Evolutionary conservation across 35 echinoderm and acorn worm genomes (phyloP).

Genomic region (Hemicentrotus pulcherrimus): DNA sequence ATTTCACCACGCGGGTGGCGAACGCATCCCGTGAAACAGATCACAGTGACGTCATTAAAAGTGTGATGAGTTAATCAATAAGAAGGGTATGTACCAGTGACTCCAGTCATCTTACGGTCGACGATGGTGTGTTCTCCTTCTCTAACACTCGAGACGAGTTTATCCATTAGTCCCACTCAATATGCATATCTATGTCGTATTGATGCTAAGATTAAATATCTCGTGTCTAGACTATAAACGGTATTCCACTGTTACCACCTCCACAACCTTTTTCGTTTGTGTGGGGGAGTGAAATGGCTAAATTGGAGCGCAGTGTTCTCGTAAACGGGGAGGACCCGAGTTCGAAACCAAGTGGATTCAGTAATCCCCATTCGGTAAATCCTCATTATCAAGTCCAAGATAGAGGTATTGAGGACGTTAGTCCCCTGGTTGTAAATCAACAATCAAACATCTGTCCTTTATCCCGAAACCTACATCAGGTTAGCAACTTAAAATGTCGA

Average conservation of each 20-base stretch:
- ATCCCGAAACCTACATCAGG: no score
- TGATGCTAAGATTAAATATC: neutral
- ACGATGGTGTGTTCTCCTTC: neutral
- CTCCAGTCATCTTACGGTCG: neutral
- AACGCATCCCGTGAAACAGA: neutral
- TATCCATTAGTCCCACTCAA: neutral
- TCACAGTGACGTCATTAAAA: neutral
- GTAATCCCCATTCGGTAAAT: no score
- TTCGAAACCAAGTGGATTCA: no score
- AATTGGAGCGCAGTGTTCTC: no score
- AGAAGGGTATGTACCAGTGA: neutral
- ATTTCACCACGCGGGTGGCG: slow-evolving; percentile 17
- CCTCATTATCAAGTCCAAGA: no score
- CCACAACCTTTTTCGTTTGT: neutral
- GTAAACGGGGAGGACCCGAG: no score
- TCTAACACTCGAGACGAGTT: neutral
- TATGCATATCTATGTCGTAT: neutral
- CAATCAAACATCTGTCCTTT: no score
- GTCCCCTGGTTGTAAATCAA: no score
- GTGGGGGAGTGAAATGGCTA: no score
- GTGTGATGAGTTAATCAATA: slow-evolving; percentile 19
- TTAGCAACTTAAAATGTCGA: no score
- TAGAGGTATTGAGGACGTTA: no score
- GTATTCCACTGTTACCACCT: neutral
- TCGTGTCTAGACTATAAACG: neutral